Conservation (phyloP, 2,888 invertebrate species). For the Clitarchus hookeri region DNA sequence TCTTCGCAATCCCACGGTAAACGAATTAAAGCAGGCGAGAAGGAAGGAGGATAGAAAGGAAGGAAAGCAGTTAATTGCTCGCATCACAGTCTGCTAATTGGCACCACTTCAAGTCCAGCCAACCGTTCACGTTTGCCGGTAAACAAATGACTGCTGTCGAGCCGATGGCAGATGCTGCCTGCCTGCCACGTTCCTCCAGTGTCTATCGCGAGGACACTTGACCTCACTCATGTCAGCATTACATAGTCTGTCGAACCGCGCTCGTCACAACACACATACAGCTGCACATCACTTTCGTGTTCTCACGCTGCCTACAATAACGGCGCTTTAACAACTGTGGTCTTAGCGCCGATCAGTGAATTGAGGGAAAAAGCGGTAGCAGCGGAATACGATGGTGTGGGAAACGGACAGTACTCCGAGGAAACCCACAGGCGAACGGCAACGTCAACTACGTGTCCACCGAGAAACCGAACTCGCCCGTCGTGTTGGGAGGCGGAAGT, state of each 20-base stretch:
- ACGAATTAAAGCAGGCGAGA: slow-evolving; percentile 11
- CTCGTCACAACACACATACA: no score
- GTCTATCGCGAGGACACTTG: background rate
- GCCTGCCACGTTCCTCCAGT: background rate
- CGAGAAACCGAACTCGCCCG: no score
- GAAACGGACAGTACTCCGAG: no score
- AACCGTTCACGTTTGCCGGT: background rate
- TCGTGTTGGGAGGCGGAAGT: no score
- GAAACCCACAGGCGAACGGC: no score
- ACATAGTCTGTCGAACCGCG: no score
- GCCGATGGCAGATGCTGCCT: background rate
- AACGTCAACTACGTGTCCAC: no score
- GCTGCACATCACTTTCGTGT: background rate
- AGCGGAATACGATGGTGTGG: no score
- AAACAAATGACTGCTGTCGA: background rate
- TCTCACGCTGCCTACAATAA: no score
- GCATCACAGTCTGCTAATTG: slow-evolving; percentile 16
- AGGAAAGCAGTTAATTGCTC: slow-evolving; percentile 9
- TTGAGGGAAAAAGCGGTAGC: no score
- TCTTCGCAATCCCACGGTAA: background rate
- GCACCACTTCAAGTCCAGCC: slow-evolving; percentile 24
- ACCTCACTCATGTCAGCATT: background rate
- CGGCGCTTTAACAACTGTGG: no score
- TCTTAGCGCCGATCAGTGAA: no score
- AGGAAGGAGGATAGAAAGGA: background rate